Evolutionary conservation across 1,140 invertebrate genomes (phyloP).

Genomic region (Aphelinus atriplicis): DNA sequence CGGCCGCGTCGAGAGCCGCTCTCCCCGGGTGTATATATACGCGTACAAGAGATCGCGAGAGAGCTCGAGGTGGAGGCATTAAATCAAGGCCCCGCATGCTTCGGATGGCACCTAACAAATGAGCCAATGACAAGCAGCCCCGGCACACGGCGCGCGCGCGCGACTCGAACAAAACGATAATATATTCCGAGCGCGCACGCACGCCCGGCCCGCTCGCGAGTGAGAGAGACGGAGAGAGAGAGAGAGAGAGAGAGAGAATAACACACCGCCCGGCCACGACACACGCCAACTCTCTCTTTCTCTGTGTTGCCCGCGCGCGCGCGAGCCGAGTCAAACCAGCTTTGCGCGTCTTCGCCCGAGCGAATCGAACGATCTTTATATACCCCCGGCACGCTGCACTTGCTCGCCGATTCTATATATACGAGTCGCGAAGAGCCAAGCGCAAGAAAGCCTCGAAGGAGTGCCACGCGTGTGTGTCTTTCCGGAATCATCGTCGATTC

Average conservation of each 20-base stretch:
- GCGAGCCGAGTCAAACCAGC: too few species aligned
- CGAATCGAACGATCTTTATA: too few species aligned
- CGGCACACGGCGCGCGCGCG: conserved; percentile 48
- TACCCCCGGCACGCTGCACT: too few species aligned
- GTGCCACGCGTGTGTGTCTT: too few species aligned
- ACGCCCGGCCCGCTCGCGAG: conserved; percentile 24
- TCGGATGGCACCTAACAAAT: conserved; percentile 68
- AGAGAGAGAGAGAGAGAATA: conserved; percentile 7
- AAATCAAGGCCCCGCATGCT: conserved; percentile 67
- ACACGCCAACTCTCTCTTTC: too few species aligned
- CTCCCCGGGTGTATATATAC: conserved; percentile 36
- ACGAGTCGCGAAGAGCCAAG: too few species aligned
- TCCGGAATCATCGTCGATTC: too few species aligned
- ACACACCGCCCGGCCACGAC: too few species aligned
- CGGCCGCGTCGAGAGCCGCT: conserved; percentile 45
- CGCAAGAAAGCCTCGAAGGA: too few species aligned
- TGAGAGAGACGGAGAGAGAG: conserved; percentile 16
- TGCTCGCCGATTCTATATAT: too few species aligned
- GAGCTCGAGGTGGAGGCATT: conserved; percentile 59
- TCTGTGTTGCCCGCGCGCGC: too few species aligned
- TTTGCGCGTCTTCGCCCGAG: too few species aligned
- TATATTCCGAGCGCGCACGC: conserved; percentile 53
- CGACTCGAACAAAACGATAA: conserved; percentile 64
- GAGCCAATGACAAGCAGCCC: conserved; percentile 66
- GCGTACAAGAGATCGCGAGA: conserved; percentile 51